phyloP scores from a whole-genome alignment of 2,888 invertebrate genomes.

The Phalangium opilio region DNA sequence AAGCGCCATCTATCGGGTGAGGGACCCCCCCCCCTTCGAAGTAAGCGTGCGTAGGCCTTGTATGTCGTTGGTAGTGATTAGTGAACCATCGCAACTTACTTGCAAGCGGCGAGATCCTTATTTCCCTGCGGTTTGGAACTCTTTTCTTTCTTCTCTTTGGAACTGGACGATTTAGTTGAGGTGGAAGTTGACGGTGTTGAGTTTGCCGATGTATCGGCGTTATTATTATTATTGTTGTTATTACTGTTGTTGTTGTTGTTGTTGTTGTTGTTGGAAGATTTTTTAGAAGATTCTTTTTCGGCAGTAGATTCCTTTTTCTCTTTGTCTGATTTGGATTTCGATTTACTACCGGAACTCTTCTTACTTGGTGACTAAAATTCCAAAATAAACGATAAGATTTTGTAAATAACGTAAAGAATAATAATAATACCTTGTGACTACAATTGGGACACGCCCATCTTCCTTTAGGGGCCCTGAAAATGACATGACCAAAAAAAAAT shows the following conservation, averaged over 20 bases:
- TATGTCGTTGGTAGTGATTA: too few species aligned
- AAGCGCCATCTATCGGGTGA: too few species aligned
- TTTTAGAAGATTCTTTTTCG: conserved; percentile 3
- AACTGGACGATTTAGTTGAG: not conserved
- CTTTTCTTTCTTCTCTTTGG: conserved; percentile 22
- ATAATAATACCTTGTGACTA: conserved; percentile 4
- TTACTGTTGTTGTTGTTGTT: conserved; percentile 7
- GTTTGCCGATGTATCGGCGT: not conserved
- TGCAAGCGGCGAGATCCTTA: conserved; percentile 17
- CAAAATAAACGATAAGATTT: not conserved
- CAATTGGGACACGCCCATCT: conserved; percentile 15
- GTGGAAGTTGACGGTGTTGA: conserved; percentile 7
- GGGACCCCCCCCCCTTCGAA: too few species aligned
- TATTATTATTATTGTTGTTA: conserved; percentile 4
- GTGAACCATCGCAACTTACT: conserved; percentile 7
- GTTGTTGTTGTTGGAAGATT: not conserved
- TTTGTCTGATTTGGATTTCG: not conserved
- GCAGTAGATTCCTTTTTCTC: conserved; percentile 5
- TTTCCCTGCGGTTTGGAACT: conserved; percentile 22
- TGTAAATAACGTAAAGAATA: not conserved
- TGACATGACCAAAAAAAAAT: not conserved
- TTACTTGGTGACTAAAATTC: too few species aligned
- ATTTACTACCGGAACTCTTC: not conserved
- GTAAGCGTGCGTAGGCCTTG: too few species aligned
- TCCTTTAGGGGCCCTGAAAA: conserved; percentile 13